Evolutionary conservation across 37 sponge, comb jelly and placozoan species (phyloP).

Genomic region (Hexactinellida sp.): DNA sequence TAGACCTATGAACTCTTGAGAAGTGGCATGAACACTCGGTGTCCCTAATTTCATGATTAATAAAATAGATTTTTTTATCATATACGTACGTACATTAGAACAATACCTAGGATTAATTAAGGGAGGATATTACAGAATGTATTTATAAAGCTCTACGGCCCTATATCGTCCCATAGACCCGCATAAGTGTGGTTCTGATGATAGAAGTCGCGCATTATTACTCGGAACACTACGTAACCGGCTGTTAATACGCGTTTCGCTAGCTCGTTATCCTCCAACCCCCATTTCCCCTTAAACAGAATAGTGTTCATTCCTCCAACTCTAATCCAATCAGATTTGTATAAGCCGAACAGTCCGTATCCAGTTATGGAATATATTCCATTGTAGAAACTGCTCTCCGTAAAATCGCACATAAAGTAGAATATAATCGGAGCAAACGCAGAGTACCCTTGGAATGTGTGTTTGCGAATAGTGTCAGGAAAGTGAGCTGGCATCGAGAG

Average conservation of each 20-base stretch:
- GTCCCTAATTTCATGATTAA: too few species aligned
- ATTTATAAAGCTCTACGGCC: not conserved
- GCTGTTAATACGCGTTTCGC: not conserved
- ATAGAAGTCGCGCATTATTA: slow-evolving; percentile 5
- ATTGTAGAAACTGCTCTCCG: not conserved
- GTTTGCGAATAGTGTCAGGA: not conserved
- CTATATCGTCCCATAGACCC: not conserved
- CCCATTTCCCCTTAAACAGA: slow-evolving; percentile 17
- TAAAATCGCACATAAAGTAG: not conserved
- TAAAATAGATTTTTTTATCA: not conserved
- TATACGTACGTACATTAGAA: not conserved
- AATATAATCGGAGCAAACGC: not conserved
- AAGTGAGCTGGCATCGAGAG: not conserved
- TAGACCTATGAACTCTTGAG: too few species aligned
- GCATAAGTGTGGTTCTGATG: slow-evolving; percentile 4
- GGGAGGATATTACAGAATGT: not conserved
- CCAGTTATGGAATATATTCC: not conserved
- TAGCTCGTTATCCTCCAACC: slow-evolving; percentile 2
- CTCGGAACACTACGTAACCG: not conserved
- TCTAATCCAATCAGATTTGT: slow-evolving; percentile 14
- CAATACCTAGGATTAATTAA: not conserved
- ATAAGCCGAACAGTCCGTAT: slow-evolving; percentile 1
- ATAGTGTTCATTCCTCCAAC: slow-evolving; percentile 6
- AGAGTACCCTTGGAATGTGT: not conserved
- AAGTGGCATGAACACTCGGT: too few species aligned